Percentiles rank a stretch among this genome's conserved stretches.
phyloP scores from a whole-genome alignment of 2,888 invertebrate genomes.

The Caenorhabditis wallacei region DNA sequence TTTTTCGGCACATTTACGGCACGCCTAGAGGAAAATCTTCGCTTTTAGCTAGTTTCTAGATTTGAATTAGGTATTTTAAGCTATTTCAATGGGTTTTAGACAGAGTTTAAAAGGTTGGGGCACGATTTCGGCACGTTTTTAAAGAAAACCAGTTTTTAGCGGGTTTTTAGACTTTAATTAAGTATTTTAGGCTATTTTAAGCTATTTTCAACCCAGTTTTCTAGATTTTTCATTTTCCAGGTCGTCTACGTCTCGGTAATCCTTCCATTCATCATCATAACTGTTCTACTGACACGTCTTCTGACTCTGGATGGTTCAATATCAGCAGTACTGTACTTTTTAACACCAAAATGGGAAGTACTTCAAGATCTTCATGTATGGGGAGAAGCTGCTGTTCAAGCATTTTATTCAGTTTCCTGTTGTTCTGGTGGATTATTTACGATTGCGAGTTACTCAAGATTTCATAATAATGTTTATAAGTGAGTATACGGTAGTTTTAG shows the following conservation, averaged over 20 bases:
- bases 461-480: constrained; percentile 91
- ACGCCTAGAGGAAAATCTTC: too few species aligned
- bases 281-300: constrained; percentile 89
- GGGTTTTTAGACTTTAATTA: too few species aligned
- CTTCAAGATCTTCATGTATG: constrained; percentile 88
- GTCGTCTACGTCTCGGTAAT: constrained; percentile 85
- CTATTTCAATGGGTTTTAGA: too few species aligned
- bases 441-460: constrained; percentile 91
- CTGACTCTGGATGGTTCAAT: constrained; percentile 90
- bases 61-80: too few species aligned
- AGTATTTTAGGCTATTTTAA: too few species aligned
- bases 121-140: too few species aligned
- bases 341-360: constrained; percentile 86
- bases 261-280: constrained; percentile 85
- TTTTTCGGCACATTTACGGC: too few species aligned
- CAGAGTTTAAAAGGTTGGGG: too few species aligned
- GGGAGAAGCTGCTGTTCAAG: constrained; percentile 92
- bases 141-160: too few species aligned
- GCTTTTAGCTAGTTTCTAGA: too few species aligned
- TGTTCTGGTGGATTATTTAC: constrained; percentile 93
- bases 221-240: too few species aligned
- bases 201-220: too few species aligned
- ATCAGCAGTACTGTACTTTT: constrained; percentile 89
- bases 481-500: constrained; percentile 84
- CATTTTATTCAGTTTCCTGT: constrained; percentile 91